A percentile compares a stretch with the other conserved stretches of the same genome.
phyloP scores from a whole-genome alignment of 2,113 vertebrate species.

The Poeciliopsis turrubarensis region DNA sequence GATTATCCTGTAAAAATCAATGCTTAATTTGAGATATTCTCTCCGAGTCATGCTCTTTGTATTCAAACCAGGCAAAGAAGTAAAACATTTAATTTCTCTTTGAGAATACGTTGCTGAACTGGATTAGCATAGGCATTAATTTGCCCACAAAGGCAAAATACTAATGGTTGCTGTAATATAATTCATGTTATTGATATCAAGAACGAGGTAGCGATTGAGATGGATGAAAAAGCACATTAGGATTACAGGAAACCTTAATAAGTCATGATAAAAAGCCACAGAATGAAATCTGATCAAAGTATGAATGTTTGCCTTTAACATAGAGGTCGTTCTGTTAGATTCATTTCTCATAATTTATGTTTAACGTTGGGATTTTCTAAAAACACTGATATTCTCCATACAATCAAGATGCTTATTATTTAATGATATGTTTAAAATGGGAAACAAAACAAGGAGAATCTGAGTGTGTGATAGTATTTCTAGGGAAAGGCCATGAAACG shows the following conservation, averaged over 20 bases:
- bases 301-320: neutral
- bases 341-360: neutral
- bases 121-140: slow-evolving; percentile 16
- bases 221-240: neutral
- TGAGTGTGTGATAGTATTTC: too few species aligned
- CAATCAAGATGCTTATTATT: neutral
- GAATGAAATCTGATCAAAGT: neutral
- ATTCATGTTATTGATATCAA: neutral
- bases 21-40: slow-evolving; percentile 1
- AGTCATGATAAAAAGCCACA: neutral
- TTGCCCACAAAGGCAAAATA: neutral
- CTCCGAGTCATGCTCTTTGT: slow-evolving; percentile 2
- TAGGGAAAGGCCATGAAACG: too few species aligned
- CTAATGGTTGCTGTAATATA: neutral
- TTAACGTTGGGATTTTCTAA: neutral
- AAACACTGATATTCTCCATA: neutral
- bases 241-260: neutral
- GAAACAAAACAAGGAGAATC: neutral
- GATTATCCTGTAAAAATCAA: slow-evolving; percentile 30
- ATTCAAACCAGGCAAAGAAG: slow-evolving; percentile 5
- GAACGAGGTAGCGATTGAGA: neutral
- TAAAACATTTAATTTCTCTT: slow-evolving; percentile 4
- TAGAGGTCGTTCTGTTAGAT: neutral
- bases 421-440: neutral
- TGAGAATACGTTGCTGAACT: slow-evolving; percentile 1